Evolutionary conservation across 37 sponge, comb jelly and placozoan species (phyloP), one percentile per base, ranked within the genome.

Genomic region (Lycopodina hypogea): DNA sequence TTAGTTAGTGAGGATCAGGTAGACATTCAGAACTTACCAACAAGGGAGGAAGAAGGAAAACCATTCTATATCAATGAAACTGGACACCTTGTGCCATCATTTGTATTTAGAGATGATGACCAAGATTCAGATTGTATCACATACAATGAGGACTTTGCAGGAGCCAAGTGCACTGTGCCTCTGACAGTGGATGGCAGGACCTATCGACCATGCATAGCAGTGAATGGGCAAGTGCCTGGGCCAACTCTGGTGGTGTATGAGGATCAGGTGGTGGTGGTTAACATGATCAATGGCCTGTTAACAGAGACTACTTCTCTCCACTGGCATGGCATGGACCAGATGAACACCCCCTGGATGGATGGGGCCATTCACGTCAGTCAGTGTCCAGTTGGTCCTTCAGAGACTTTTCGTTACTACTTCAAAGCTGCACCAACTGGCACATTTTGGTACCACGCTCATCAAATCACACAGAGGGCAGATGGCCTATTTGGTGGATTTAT

Each of bases 391-490:
- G 29, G 22, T 22, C 79, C 93, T 1, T 34, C 18, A 1, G 64
- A 70, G 42, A 52, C 74, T 28, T 93, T 86, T 53, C 85, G 66
- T 0, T 93, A 93, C 70, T 68, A 39, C 19, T 93, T 93, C 73
- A 80, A 56, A 57, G 90, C 90, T 1, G 34, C 18, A 21, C 87
- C 82, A 28, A 48, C 84, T 39, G 94, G 94, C 1, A 80, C 90
- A 42, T 86, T 86, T 74, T 93, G 94, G 94, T 93, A 93, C 75
- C 94, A 93, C 39, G 78, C 94, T 22, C 94, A 93, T 70, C 83
- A 72, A 28, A 84, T 86, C 0, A 68, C 80, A 35, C 90, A 93
- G 69, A 45, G 87, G 79, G 78, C 94, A 23, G 90, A 89, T 55
- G 94, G 94, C 22, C 79, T 86, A 23, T 89, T 76, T 76, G 94